Conservation (phyloP, 2,797 vertebrate species). For the Girardinus metallicus region DNA sequence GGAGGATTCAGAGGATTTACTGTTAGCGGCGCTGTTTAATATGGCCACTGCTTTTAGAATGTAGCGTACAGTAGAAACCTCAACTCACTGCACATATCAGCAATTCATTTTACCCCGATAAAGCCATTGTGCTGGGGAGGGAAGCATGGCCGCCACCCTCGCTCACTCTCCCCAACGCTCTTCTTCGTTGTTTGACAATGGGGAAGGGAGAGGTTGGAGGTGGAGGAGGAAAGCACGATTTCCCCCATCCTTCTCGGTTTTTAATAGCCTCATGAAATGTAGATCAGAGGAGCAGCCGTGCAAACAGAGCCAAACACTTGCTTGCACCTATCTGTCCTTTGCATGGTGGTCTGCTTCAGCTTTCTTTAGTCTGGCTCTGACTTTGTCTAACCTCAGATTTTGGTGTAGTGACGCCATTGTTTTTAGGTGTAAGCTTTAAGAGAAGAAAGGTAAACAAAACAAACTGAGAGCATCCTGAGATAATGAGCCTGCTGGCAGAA, state of each 20-base stretch:
- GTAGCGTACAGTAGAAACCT: conserved; percentile 38
- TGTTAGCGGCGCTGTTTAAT: conserved; percentile 21
- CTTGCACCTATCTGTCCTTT: conserved; percentile 59
- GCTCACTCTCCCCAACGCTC: conserved; percentile 41
- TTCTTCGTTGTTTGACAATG: conserved; percentile 65
- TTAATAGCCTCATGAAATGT: conserved; percentile 79
- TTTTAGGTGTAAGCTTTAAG: conserved; percentile 23
- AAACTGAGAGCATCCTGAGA: conserved; percentile 15
- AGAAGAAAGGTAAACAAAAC: conserved; percentile 33
- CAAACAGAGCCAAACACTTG: conserved; percentile 58
- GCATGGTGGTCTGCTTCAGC: conserved; percentile 29
- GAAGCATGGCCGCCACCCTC: conserved; percentile 66
- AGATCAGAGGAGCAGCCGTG: conserved; percentile 70
- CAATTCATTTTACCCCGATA: conserved; percentile 59
- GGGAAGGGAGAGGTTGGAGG: conserved; percentile 54
- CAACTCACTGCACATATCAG: conserved; percentile 55
- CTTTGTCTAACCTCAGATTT: conserved; percentile 30
- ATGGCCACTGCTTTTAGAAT: conserved; percentile 30
- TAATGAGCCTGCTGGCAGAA: conserved; percentile 16
- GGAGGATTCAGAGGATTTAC: conserved; percentile 24
- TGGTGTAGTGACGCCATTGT: conserved; percentile 30
- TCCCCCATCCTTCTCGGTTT: conserved; percentile 58
- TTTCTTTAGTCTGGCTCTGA: conserved; percentile 48
- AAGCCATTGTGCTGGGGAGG: conserved; percentile 63
- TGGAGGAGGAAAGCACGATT: conserved; percentile 53